phyloP scores from a whole-genome alignment of 2,888 invertebrate genomes.

The Elysia crispata region DNA sequence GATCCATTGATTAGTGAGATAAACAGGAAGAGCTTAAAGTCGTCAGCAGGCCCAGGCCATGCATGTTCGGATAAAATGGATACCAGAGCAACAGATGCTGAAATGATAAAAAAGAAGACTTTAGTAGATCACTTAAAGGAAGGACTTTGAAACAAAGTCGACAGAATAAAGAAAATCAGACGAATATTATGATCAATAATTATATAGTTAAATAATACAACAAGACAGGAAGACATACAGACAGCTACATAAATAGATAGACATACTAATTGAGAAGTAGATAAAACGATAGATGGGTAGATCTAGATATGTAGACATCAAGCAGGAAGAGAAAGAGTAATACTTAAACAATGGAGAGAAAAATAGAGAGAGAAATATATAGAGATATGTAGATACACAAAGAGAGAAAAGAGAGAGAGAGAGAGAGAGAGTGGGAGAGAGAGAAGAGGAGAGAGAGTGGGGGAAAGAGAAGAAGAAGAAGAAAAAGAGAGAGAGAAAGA shows the following conservation, averaged over 20 bases:
- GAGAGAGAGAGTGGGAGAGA: not conserved
- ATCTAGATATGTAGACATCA: not conserved
- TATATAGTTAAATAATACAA: too few relatives aligned
- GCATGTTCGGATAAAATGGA: too few relatives aligned
- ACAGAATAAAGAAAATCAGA: too few relatives aligned
- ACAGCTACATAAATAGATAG: not conserved
- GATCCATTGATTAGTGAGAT: too few relatives aligned
- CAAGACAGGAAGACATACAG: not conserved
- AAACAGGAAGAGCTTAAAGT: too few relatives aligned
- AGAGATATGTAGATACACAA: conserved; percentile 33
- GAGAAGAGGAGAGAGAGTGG: conserved; percentile 1
- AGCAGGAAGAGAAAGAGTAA: not conserved
- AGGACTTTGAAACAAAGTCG: too few relatives aligned
- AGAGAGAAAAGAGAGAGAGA: not conserved
- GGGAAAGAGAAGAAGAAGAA: conserved; percentile 27
- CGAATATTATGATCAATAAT: too few relatives aligned
- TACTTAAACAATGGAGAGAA: conserved; percentile 16
- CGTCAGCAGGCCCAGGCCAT: too few relatives aligned
- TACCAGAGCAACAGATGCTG: too few relatives aligned
- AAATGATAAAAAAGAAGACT: too few relatives aligned
- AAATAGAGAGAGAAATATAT: conserved; percentile 30
- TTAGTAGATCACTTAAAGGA: too few relatives aligned
- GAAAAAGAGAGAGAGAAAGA: conserved; percentile 33
- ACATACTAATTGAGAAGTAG: not conserved
- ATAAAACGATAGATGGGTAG: not conserved